Conservation (phyloP, 2,888 invertebrate species). For the Mactromeris polynyma region DNA sequence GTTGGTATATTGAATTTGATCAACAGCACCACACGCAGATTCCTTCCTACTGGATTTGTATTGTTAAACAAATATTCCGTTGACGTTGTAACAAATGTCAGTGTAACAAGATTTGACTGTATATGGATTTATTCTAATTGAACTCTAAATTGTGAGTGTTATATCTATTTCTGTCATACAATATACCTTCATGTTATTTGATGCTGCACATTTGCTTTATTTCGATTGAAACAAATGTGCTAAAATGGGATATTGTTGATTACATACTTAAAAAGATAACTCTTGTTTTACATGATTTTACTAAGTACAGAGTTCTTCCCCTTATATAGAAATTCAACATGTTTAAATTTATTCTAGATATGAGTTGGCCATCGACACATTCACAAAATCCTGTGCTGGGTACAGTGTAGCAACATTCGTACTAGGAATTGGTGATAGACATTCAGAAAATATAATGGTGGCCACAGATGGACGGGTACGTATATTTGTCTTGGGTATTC, state of each 20-base stretch:
- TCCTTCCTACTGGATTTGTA: too few species aligned
- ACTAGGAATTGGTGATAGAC: conserved; percentile 90
- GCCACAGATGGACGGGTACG: conserved; percentile 89
- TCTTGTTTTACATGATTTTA: background rate
- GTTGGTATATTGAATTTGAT: too few species aligned
- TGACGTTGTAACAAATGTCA: too few species aligned
- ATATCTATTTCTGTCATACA: too few species aligned
- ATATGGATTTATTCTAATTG: too few species aligned
- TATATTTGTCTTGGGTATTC: too few species aligned
- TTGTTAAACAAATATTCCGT: too few species aligned
- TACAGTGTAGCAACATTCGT: conserved; percentile 90
- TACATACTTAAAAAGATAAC: background rate
- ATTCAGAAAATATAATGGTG: conserved; percentile 90
- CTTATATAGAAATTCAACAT: background rate
- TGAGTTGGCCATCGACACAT: conserved; percentile 89
- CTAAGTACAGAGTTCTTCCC: background rate
- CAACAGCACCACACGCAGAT: too few species aligned
- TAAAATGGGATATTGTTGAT: background rate
- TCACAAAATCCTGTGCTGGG: conserved; percentile 90
- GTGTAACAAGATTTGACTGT: too few species aligned
- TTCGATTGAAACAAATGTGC: background rate
- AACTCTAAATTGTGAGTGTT: too few species aligned
- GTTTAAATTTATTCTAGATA: conserved; percentile 85
- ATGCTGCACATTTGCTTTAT: too few species aligned
- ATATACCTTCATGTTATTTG: too few species aligned